Evolutionary conservation across 2,888 invertebrate genomes (phyloP), one percentile per base, ranked within the genome.

Genomic region (Malachius bipustulatus): DNA sequence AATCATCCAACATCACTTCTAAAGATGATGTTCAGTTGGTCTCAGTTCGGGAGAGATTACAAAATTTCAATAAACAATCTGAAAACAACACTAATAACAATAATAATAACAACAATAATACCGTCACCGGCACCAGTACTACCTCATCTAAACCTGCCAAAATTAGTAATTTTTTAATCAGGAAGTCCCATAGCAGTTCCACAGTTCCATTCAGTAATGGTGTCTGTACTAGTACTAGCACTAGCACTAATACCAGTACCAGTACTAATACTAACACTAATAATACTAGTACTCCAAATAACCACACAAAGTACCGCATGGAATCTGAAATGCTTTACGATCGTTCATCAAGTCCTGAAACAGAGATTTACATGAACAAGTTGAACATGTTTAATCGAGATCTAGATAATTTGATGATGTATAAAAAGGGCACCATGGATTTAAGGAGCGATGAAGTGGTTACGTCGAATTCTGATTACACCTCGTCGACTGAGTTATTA

Each of bases 401-500:
- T 50, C 70, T 59, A 36, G 57, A 59, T 42, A 54, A 48, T 43
- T 44, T 55, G 28, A 47, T 57, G 42, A 48, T 53, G 30, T 42
- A 41, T 27, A 46, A 43, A n/a, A 56, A 59, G 44, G 41, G 47
- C 4, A 34, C 42, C 11, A 44, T 44, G 9, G 44, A 34, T 73
- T 74, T 50, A 60, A 75, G 40, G 75, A 76, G 59, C 34, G 75
- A 77, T 29, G 65, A 68, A 42, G 67, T 64, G 37, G 56, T 56
- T 44, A 46, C 50, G 39, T 52, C 52, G 6, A 52, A 60, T 42
- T 69, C 61, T 24, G 66, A 67, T 46, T 68, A 69, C 42, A 64
- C 69, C 4, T 63, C 61, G 24, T 68, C 69, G 3, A 62, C 67
- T n/a, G 77, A 77, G 48, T 65, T 77, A 54, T 67, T 75, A 44